Evolutionary conservation across 2,113 vertebrate species (phyloP).

Genomic region (Daboia siamensis): DNA sequence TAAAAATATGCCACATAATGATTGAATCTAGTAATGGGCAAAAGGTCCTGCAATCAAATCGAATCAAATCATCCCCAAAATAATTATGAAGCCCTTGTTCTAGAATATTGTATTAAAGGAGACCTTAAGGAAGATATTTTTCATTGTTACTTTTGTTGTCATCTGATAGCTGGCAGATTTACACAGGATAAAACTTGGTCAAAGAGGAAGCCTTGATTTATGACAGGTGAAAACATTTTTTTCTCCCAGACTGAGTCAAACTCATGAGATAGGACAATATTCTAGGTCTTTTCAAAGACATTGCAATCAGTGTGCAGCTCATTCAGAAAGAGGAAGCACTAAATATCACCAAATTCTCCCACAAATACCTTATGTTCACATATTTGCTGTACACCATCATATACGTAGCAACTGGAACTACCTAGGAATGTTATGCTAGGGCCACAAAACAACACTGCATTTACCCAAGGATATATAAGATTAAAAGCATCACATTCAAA

Average conservation of each 20-base stretch:
- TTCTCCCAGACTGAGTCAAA: neutral
- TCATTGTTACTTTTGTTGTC: neutral
- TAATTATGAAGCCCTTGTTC: neutral
- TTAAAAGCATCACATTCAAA: neutral
- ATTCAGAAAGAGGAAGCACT: neutral
- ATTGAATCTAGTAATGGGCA: conserved; percentile 10
- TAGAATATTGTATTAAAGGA: conserved; percentile 5
- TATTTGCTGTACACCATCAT: neutral
- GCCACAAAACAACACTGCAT: neutral
- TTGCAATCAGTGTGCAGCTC: neutral
- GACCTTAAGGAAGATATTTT: neutral
- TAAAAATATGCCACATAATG: neutral
- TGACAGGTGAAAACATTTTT: neutral
- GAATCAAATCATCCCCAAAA: neutral
- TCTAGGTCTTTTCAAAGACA: neutral
- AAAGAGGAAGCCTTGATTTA: neutral
- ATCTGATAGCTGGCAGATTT: neutral
- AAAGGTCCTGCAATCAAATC: conserved; percentile 21
- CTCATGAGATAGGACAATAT: neutral
- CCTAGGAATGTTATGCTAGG: neutral
- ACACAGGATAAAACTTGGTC: neutral
- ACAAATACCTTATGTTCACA: neutral
- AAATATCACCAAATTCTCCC: neutral
- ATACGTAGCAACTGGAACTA: neutral
- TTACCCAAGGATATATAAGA: neutral